A percentile compares a stretch with the other conserved stretches of the same genome.
phyloP scores from a whole-genome alignment of 2,113 vertebrate genomes.

The Sinocyclocheilus anshuiensis region DNA sequence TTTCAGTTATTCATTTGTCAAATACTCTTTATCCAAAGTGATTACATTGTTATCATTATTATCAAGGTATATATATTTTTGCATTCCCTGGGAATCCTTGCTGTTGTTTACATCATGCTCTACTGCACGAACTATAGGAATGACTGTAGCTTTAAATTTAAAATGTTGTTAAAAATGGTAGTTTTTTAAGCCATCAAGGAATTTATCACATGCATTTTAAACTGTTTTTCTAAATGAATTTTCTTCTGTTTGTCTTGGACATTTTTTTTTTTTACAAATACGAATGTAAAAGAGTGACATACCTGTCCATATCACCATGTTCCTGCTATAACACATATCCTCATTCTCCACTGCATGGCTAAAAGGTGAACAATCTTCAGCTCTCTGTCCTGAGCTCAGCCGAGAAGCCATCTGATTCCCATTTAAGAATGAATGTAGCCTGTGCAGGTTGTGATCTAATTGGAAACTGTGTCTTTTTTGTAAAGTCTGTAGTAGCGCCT shows the following conservation, averaged over 20 bases:
- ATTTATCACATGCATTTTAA: neutral
- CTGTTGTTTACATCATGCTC: too few species aligned
- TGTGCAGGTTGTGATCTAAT: slow-evolving; percentile 68
- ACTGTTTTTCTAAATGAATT: neutral
- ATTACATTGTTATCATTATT: too few species aligned
- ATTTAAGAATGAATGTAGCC: slow-evolving; percentile 40
- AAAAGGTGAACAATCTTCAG: slow-evolving; percentile 11
- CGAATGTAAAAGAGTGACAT: neutral
- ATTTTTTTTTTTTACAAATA: neutral
- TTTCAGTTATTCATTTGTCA: too few species aligned
- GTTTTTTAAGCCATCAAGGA: too few species aligned
- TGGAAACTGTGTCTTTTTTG: slow-evolving; percentile 68
- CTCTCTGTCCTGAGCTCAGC: slow-evolving; percentile 11
- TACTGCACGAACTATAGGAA: too few species aligned
- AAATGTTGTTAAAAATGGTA: neutral
- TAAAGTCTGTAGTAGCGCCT: slow-evolving; percentile 69
- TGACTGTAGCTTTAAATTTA: slow-evolving; percentile 3
- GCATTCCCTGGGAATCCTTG: too few species aligned
- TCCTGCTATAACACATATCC: neutral
- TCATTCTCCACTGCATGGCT: slow-evolving; percentile 1
- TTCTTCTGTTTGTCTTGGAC: neutral
- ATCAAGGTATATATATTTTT: too few species aligned
- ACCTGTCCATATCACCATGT: slow-evolving; percentile 56
- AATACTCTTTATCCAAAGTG: too few species aligned
- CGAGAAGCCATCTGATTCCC: neutral